Base-by-base conservation (phyloP, 2,888 invertebrate genomes). In the Rugalucina vietnamica region DNA sequence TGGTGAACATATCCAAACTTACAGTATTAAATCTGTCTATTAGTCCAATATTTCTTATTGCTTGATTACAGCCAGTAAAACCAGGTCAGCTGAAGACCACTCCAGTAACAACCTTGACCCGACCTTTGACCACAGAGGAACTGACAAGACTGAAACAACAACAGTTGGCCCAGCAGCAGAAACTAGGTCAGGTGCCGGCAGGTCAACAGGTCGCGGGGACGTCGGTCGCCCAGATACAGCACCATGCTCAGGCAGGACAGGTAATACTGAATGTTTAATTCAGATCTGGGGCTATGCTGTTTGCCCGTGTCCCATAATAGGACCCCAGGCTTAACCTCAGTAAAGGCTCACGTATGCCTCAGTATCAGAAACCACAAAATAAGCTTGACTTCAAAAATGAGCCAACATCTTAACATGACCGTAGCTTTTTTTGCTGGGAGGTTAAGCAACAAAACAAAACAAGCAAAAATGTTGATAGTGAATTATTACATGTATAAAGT, bases 111-210 rank as follows among this genome's bases (percentile, higher is more conserved):
- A 81, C 86, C 49, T 34, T 85, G 57, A 79, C 84, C 29, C 85
- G 89, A 32, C 79, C 80, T 39, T 60, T 90, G 29, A 88, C 88
- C 34, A 76, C 39, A 37, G 90, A 90, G 27, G 88, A 89, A 29
- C 37, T 89, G n/a, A 82, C 86, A 57, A 88, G 87, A 27, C 36
- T 91, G 10, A 89, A 90, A 54, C 91, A 90, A 57, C 90, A 89
- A 60, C 89, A 90, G 81, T 95, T 95, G 1, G 94, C 24, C 94
- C 95, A 65, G 93, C 96, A 78, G 94, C 95, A 89, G 75, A 90
- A 91, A 60, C 84, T 89, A 18, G 77, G 81, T 27, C 50, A 71
- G 37, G 65, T 65, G 8, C 34, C 32, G 24, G 71, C 84, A 21
- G 82, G 82, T 49, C 82, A 81, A 57, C 82, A 72, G 0, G 79